Conservation (phyloP, 2,888 invertebrate species). For the Hymenopus coronatus region DNA sequence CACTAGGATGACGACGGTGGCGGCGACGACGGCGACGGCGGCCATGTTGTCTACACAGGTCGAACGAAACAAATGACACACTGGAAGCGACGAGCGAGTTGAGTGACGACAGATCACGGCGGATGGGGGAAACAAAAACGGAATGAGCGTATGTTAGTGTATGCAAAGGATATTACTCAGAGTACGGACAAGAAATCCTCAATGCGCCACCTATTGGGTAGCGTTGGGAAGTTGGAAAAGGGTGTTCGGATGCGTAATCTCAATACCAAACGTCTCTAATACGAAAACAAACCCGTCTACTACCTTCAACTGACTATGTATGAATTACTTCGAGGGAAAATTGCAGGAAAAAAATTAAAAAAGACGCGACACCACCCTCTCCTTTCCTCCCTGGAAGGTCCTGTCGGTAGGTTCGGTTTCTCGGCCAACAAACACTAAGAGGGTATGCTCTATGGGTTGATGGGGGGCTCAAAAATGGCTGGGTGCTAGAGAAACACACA, state of each 20-base stretch:
- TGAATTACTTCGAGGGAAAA: neutral
- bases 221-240: neutral
- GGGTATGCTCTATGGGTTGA: constrained; percentile 17
- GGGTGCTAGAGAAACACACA: constrained; percentile 20
- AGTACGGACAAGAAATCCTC: neutral
- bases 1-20: neutral
- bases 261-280: neutral
- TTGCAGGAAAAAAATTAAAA: neutral
- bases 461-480: constrained; percentile 18
- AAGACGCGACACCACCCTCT: neutral
- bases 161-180: neutral
- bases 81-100: constrained; percentile 26
- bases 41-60: constrained; percentile 34
- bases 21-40: constrained; percentile 3
- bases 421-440: constrained; percentile 15
- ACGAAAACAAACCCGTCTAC: neutral
- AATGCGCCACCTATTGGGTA: neutral
- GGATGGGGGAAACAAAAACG: neutral
- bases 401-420: constrained; percentile 10
- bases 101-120: neutral
- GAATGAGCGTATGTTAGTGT: neutral
- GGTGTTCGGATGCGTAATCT: neutral
- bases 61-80: constrained; percentile 34
- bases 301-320: neutral
- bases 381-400: neutral